Conservation (phyloP, 2,113 vertebrate genomes). For the Alouatta palliata region DNA sequence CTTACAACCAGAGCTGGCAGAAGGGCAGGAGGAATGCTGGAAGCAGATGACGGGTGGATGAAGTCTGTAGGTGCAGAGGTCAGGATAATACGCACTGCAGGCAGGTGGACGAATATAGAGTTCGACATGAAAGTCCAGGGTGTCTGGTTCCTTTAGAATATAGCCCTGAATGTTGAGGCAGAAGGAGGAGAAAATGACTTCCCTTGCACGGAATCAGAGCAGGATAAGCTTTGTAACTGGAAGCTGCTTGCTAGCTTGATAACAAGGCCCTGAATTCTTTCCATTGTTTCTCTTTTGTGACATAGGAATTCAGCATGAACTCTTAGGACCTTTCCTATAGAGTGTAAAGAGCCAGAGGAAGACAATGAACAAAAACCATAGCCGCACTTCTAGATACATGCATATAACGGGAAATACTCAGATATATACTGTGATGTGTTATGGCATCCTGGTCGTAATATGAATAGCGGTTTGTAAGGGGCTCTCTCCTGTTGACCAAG, state of each 20-base stretch:
- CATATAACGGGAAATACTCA: accelerated
- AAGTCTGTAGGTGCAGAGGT: not conserved
- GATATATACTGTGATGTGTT: accelerated
- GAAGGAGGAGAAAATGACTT: no score
- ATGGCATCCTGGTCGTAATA: not conserved
- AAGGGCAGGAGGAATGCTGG: accelerated
- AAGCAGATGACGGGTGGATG: accelerated
- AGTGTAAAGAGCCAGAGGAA: not conserved
- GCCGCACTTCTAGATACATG: not conserved
- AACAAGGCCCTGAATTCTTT: not conserved
- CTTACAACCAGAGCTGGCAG: not conserved
- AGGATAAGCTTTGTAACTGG: not conserved
- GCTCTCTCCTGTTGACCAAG: not conserved
- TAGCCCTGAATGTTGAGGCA: not conserved
- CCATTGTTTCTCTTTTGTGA: not conserved
- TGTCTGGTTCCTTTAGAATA: not conserved
- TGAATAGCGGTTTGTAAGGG: not conserved
- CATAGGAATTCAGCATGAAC: not conserved
- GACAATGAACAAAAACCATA: accelerated
- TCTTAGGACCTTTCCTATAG: not conserved
- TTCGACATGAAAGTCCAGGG: not conserved
- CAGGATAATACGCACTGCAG: accelerated
- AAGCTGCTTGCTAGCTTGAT: not conserved
- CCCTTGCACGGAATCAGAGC: not conserved
- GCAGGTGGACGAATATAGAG: accelerated